These are phyloP conservation scores for Andrena chrysosceles DNA, from an alignment of 2,888 invertebrate genomes.

Conservation along the genomic window DNA sequence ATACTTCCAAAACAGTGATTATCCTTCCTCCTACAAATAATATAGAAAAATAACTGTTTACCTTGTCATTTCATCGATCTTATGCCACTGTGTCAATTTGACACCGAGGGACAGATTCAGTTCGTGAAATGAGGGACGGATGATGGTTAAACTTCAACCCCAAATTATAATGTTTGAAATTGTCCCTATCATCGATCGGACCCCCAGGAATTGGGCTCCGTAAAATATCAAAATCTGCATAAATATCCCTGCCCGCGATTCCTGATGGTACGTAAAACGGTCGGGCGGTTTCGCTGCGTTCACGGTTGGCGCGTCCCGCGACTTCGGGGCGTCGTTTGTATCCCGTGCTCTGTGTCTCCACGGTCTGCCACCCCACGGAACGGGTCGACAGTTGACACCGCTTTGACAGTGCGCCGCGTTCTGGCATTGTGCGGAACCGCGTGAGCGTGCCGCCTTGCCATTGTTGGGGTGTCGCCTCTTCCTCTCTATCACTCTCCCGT, in stretches of 20 bases:
- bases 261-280: conserved; percentile 30
- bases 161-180: no score
- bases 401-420: conserved; percentile 81
- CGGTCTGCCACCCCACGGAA: conserved; percentile 71
- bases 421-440: conserved; percentile 81
- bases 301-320: conserved; percentile 44
- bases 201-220: background rate
- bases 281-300: conserved; percentile 36
- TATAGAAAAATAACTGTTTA: no score
- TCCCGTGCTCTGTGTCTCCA: conserved; percentile 58
- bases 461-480: conserved; percentile 72
- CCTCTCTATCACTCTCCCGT: conserved; percentile 31
- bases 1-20: no score
- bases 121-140: no score
- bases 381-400: conserved; percentile 80
- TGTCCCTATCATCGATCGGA: background rate
- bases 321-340: conserved; percentile 45
- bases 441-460: conserved; percentile 81
- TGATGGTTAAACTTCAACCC: no score
- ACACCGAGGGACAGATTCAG: no score
- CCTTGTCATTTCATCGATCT: no score
- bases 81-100: no score
- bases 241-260: background rate
- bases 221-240: background rate
- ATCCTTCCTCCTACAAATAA: no score